phyloP scores from a whole-genome alignment of 1,140 invertebrate species.

The Bombus terrestris region DNA sequence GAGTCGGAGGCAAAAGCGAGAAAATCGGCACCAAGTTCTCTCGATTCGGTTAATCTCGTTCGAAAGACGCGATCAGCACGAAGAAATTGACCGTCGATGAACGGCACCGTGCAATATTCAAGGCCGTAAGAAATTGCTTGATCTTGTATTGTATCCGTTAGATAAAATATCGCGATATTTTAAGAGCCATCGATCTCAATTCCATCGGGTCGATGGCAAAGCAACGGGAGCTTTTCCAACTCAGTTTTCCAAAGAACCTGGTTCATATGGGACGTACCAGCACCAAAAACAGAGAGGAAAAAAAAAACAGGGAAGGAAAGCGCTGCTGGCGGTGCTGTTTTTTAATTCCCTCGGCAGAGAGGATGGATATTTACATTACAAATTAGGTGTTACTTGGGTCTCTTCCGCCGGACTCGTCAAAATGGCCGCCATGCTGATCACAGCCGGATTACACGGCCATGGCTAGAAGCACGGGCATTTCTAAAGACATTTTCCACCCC shows the following conservation, averaged over 20 bases:
- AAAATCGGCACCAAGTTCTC: too few species aligned
- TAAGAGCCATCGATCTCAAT: neutral
- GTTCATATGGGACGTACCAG: too few species aligned
- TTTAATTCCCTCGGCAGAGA: slow-evolving; percentile 9
- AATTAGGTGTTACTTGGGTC: neutral
- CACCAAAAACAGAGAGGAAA: neutral
- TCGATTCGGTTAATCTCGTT: too few species aligned
- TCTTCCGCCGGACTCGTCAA: neutral
- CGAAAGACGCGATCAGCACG: too few species aligned
- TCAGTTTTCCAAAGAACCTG: neutral
- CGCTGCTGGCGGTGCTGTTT: neutral
- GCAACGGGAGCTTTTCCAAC: too few species aligned
- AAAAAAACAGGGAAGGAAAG: neutral
- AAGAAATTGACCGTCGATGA: accelerated
- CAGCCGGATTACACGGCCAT: neutral
- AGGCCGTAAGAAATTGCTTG: too few species aligned
- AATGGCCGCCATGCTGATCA: slow-evolving; percentile 5
- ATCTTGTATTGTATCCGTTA: too few species aligned
- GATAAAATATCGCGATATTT: too few species aligned
- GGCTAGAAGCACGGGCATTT: neutral
- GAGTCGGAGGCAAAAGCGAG: too few species aligned
- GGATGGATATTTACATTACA: slow-evolving; percentile 21
- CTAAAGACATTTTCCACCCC: neutral
- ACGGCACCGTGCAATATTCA: too few species aligned
- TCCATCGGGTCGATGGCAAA: too few species aligned